Evolutionary conservation across 2,888 invertebrate genomes (phyloP), one percentile per base, ranked within the genome.

Genomic region (Epicampocera succincta): DNA sequence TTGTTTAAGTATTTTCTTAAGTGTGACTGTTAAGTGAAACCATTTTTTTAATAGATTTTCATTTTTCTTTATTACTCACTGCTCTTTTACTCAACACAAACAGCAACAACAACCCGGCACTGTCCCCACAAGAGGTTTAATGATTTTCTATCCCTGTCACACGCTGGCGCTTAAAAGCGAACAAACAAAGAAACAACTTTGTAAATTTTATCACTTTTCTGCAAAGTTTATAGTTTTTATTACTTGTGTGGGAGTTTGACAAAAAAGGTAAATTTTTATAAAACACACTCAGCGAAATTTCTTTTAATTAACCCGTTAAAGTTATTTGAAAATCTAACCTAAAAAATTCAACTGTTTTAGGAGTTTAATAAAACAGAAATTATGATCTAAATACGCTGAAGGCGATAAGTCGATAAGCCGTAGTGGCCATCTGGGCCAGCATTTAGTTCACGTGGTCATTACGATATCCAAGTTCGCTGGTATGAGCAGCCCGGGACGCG

Each of bases 1-100:
- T 74, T 84, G 74, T 71, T 54, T 52, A 50, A 46, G 56, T 78
- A 72, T 77, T 21, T 69, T 75, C 68, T 78, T 80, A 85, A 88
- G 87, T 82, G 81, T 61, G 44, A 69, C 52, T 54, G 76, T 72
- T 88, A 88, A 88, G 89, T 89, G 88, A 89, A 88, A 88, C 88
- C 86, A 88, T 72, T 66, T 71, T 60, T 87, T 88, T 84, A 81
- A 81, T 81, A 81, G 81, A 81, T 77, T 77, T 74, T 81, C 65
- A 77, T 65, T 74, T 69, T 74, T 74, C 38, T 82, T 82, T 82
- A 78, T 82, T 78, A 78, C 65, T 60, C 46, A 33, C 33, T 73
- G 58, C 74, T 82, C 71, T 71, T 74, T 74, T 65, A 46, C 77
- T 58, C 46, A 56, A 63, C 9, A 33, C 3, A 1, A 9, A 33